A percentile compares a stretch with the other conserved stretches of the same genome.
Evolutionary conservation across 2,888 invertebrate genomes (phyloP).

Genomic region (Plutella xylostella): DNA sequence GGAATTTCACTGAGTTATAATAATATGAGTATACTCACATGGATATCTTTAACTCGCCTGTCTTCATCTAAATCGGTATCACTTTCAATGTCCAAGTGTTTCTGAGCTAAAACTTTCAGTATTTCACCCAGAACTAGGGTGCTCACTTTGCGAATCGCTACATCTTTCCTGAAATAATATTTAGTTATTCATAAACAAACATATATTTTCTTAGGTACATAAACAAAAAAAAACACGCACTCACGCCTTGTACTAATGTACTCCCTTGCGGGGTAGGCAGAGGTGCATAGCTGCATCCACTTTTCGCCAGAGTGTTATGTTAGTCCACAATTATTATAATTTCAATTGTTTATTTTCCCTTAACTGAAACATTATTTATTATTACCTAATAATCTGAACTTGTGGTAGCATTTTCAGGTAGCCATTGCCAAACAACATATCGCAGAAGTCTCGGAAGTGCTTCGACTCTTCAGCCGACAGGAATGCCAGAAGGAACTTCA

Average conservation of each 20-base stretch:
- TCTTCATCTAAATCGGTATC: conserved; percentile 17
- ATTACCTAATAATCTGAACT: conserved; percentile 41
- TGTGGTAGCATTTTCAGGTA: conserved; percentile 49
- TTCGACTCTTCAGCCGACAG: conserved; percentile 30
- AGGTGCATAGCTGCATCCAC: too few species aligned
- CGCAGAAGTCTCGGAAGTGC: conserved; percentile 37
- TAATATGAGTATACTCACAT: too few species aligned
- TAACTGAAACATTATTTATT: not conserved
- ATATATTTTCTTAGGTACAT: too few species aligned
- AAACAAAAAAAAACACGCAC: too few species aligned
- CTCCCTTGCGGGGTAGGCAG: too few species aligned
- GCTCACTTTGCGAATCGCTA: conserved; percentile 43
- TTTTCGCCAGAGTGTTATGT: too few species aligned
- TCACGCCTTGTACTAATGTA: too few species aligned
- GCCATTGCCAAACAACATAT: conserved; percentile 41
- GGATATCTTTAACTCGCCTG: conserved; percentile 39
- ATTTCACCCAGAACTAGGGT: conserved; percentile 51
- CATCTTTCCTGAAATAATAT: conserved; percentile 43
- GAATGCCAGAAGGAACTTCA: conserved; percentile 41
- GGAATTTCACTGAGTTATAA: too few species aligned
- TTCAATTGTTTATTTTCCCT: too few species aligned
- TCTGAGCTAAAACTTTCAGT: conserved; percentile 42
- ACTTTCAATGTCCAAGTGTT: conserved; percentile 36
- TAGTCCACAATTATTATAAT: too few species aligned
- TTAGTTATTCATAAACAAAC: too few species aligned